These are phyloP conservation scores for Leptinotarsa lineolata DNA, from an alignment of 1,140 invertebrate species.

Conservation along the genomic window DNA sequence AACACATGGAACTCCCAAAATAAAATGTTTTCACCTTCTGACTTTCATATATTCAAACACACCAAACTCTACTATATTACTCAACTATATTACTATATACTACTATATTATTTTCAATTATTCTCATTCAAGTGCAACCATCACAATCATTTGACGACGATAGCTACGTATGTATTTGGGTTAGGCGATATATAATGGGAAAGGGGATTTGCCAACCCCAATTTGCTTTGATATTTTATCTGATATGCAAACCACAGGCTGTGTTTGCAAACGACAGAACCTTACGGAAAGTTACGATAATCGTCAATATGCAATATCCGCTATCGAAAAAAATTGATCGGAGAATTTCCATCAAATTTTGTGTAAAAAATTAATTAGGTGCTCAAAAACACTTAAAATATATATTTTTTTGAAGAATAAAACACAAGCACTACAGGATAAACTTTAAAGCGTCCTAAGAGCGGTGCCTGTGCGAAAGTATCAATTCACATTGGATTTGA, in stretches of 20 bases:
- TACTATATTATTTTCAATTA: neutral
- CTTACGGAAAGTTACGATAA: neutral
- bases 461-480: too few relatives aligned
- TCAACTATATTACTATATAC: too few relatives aligned
- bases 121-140: neutral
- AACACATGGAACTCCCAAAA: too few relatives aligned
- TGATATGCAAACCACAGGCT: neutral
- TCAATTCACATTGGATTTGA: too few relatives aligned
- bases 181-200: neutral
- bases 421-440: too few relatives aligned
- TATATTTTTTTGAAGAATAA: too few relatives aligned
- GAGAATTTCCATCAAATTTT: too few relatives aligned
- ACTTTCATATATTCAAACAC: neutral
- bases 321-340: too few relatives aligned
- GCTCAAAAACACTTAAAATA: too few relatives aligned
- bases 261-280: neutral
- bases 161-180: neutral
- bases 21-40: too few relatives aligned
- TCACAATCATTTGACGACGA: neutral
- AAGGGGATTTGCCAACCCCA: conserved; percentile 1
- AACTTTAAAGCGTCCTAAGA: too few relatives aligned
- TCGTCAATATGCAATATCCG: neutral
- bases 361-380: too few relatives aligned
- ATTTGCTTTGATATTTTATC: conserved; percentile 5
- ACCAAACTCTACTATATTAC: neutral